phyloP scores from a whole-genome alignment of 23 tunicate species.

The Styela plicata region DNA sequence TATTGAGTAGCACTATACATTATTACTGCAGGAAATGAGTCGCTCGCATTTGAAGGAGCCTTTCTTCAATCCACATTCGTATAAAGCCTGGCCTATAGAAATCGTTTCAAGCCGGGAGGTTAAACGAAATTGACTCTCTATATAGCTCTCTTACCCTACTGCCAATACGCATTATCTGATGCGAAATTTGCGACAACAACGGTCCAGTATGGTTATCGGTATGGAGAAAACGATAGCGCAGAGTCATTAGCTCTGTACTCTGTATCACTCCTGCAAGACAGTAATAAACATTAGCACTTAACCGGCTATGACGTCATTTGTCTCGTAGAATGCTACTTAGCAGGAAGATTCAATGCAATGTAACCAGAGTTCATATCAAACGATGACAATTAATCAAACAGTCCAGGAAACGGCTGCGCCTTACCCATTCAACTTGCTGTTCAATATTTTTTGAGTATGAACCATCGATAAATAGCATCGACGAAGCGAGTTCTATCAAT shows the following conservation, averaged over 20 bases:
- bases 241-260: background rate
- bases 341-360: background rate
- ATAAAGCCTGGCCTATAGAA: too few species aligned
- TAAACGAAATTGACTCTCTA: too few species aligned
- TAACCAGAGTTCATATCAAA: background rate
- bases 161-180: background rate
- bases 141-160: background rate
- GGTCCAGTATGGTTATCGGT: too few species aligned
- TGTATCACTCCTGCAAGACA: background rate
- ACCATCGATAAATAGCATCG: too few species aligned
- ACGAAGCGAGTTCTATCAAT: too few species aligned
- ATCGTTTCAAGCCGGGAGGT: too few species aligned
- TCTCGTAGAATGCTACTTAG: background rate
- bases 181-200: background rate
- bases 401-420: background rate
- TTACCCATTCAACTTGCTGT: too few species aligned
- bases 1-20: too few species aligned
- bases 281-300: background rate
- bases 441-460: too few species aligned
- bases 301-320: background rate
- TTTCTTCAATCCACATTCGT: too few species aligned
- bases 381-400: background rate
- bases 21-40: background rate
- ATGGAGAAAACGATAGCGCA: background rate
- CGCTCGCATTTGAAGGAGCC: too few species aligned